Evolutionary conservation across 2,113 vertebrate species (phyloP), one percentile per base, ranked within the genome.

Genomic region (Sceloporus tristichus): DNA sequence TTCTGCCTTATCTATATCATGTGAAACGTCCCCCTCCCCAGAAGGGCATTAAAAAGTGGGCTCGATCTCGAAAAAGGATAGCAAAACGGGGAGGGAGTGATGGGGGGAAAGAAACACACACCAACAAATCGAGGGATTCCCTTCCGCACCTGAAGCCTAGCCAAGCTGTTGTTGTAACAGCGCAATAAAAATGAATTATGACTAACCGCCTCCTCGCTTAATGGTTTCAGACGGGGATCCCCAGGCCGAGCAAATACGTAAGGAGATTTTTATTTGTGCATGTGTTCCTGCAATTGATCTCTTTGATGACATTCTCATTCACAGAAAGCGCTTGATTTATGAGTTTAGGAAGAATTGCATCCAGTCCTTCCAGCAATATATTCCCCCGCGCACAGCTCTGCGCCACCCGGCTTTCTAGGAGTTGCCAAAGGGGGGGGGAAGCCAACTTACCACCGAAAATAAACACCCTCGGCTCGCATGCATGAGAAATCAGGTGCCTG

Each of bases 171-270:
- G 97, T 97, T 98, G 98, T 98, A 97, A 98, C 96, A 98, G 97
- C 98, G 97, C 98, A 97, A 98, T 99, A 98, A 99, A 99, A 98
- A 98, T 98, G 98, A 99, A 97, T 98, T 98, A 99, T 98, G 97
- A 96, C 97, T 97, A 96, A 98, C 97, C 96, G 96, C 97, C 97
- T 96, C 97, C 97, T 96, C 96, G 96, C 96, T 97, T 97, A 97
- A 97, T 93, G 97, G 96, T 96, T 98, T 98, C 96, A 97, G 97
- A 96, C 93, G 95, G 96, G 98, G 97, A 97, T 98, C 96, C 97
- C 97, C 94, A 96, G 95, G 95, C 95, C 96, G 53, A 92, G 96
- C 98, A 97, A 98, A 98, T 98, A 98, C 98, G 97, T 98, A 98
- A 98, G 97, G 98, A 97, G 97, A 95, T 97, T 97, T 98, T 98